Evolutionary conservation across 2,113 vertebrate species (phyloP).

Genomic region (Anarrhichthys ocellatus): DNA sequence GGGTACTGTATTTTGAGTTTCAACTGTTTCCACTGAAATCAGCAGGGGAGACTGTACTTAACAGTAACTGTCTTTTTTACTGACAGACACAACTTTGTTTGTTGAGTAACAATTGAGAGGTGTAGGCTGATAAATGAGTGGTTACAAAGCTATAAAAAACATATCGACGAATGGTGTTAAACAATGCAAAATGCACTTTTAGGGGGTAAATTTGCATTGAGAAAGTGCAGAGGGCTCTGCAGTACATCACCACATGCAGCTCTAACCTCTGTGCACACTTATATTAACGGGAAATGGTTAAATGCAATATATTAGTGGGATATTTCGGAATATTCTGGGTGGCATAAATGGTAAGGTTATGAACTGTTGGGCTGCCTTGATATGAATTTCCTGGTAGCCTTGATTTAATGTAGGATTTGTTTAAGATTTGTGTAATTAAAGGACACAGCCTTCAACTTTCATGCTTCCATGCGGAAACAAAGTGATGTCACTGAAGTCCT

Average conservation of each 20-base stretch:
- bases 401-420: conserved; percentile 45
- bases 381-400: conserved; percentile 40
- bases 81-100: conserved; percentile 41
- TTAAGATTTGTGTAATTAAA: conserved; percentile 36
- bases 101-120: conserved; percentile 17
- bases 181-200: conserved; percentile 11
- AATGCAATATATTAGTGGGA: conserved; percentile 18
- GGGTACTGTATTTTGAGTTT: conserved; percentile 56
- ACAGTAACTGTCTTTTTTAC: conserved; percentile 24
- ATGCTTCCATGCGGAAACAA: conserved; percentile 28
- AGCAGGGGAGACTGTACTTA: conserved; percentile 32
- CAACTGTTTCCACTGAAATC: conserved; percentile 46
- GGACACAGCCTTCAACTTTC: conserved; percentile 28
- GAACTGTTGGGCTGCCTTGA: conserved; percentile 34
- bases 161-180: background rate
- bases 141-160: background rate
- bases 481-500: conserved; percentile 1
- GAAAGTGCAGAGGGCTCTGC: conserved; percentile 3
- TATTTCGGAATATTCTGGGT: conserved; percentile 28
- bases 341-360: conserved; percentile 41
- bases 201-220: background rate
- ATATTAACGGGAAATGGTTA: conserved; percentile 30
- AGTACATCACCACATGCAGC: background rate
- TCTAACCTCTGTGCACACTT: conserved; percentile 20
- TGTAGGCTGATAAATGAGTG: conserved; percentile 19